Evolutionary conservation across 2,888 invertebrate species (phyloP).

Genomic region (Odontothrips loti): DNA sequence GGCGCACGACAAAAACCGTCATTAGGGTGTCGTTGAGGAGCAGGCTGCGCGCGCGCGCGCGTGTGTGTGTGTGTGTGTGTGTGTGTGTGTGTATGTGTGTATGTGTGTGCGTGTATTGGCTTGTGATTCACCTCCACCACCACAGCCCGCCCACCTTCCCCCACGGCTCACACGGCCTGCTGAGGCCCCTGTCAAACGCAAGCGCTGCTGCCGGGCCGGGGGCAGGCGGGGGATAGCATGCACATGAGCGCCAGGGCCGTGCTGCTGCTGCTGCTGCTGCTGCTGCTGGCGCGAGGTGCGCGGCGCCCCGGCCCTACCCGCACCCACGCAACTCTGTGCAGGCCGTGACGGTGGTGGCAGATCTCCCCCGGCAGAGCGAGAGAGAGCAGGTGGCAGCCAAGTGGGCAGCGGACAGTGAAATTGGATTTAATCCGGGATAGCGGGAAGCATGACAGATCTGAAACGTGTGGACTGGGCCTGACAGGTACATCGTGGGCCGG

Average conservation of each 20-base stretch:
- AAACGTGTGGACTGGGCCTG: constrained; percentile 21
- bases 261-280: too few relatives aligned
- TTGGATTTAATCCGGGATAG: constrained; percentile 12
- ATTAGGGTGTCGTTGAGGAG: constrained; percentile 13
- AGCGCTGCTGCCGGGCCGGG: not conserved
- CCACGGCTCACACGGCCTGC: not conserved
- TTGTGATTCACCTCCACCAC: not conserved
- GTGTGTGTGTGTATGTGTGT: too few relatives aligned
- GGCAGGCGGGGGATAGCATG: not conserved
- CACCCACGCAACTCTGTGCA: too few relatives aligned
- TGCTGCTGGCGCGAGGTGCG: not conserved
- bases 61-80: too few relatives aligned
- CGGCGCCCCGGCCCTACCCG: not conserved
- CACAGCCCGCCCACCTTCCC: not conserved
- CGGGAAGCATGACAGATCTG: constrained; percentile 9
- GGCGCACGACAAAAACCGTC: not conserved
- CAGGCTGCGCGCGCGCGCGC: not conserved
- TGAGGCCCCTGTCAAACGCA: not conserved
- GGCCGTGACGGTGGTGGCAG: not conserved
- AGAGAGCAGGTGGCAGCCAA: constrained; percentile 14
- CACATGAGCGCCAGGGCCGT: not conserved
- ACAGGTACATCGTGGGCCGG: not conserved
- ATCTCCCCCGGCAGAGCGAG: not conserved
- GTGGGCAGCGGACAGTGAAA: constrained; percentile 24
- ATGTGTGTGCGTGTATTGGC: not conserved